These are phyloP conservation scores for Eupeodes corollae DNA, from an alignment of 1,140 invertebrate genomes.

Conservation along the genomic window DNA sequence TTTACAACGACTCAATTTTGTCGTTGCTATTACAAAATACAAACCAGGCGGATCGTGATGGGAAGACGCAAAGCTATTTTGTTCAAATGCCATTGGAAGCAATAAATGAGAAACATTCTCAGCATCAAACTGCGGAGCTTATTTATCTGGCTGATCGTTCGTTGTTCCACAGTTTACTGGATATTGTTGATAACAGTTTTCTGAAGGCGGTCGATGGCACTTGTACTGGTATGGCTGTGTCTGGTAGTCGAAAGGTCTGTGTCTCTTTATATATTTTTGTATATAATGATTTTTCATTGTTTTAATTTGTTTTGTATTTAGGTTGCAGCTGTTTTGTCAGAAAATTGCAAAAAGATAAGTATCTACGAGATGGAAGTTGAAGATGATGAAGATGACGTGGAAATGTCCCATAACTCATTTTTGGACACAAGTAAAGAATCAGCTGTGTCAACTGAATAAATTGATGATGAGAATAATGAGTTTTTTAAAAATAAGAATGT, in stretches of 20 bases:
- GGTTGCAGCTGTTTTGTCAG: conserved; percentile 65
- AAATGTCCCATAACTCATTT: conserved; percentile 39
- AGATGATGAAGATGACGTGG: conserved; percentile 76
- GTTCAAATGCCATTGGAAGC: conserved; percentile 52
- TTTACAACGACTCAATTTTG: conserved; percentile 67
- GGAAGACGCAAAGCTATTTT: conserved; percentile 45
- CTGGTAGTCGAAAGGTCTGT: conserved; percentile 71
- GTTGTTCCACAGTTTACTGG: conserved; percentile 39
- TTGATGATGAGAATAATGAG: conserved; percentile 1
- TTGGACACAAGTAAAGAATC: conserved; percentile 35
- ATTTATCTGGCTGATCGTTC: conserved; percentile 42
- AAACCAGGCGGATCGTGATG: conserved; percentile 26
- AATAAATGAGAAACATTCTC: conserved; percentile 35
- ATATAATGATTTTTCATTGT: not conserved
- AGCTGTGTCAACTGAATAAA: conserved; percentile 9
- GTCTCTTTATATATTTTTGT: not conserved
- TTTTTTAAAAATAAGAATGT: too few relatives aligned
- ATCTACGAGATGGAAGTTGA: conserved; percentile 87
- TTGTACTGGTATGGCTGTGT: conserved; percentile 65
- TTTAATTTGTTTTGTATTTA: conserved; percentile 4
- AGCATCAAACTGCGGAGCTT: conserved; percentile 27
- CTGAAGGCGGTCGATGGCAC: conserved; percentile 61
- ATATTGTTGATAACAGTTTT: conserved; percentile 38
- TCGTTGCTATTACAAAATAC: conserved; percentile 59
- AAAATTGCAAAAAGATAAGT: conserved; percentile 65